phyloP scores from a whole-genome alignment of 2,797 vertebrate genomes.

The Natrix natrix region DNA sequence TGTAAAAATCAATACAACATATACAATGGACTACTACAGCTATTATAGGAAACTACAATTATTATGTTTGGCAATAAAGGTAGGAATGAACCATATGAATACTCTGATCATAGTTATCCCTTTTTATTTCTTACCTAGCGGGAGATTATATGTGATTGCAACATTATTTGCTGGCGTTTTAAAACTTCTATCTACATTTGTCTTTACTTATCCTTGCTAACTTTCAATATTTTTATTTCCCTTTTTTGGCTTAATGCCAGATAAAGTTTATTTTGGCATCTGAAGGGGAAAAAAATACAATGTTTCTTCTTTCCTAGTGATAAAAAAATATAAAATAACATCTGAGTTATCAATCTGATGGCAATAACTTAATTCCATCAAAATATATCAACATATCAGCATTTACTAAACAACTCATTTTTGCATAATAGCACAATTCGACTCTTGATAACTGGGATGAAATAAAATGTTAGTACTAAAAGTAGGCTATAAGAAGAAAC shows the following conservation, averaged over 20 bases:
- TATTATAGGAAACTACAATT: background rate
- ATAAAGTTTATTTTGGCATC: background rate
- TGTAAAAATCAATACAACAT: background rate
- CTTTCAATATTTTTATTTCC: background rate
- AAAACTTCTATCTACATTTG: background rate
- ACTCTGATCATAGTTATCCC: background rate
- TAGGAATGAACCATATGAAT: background rate
- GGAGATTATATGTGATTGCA: background rate
- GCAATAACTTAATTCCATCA: background rate
- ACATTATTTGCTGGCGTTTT: background rate
- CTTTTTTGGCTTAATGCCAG: background rate
- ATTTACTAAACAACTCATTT: background rate
- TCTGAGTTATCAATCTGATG: too few species aligned
- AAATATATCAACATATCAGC: background rate
- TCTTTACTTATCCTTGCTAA: background rate
- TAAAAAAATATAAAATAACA: background rate
- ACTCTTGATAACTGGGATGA: background rate
- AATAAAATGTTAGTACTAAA: background rate
- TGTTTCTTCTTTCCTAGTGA: background rate
- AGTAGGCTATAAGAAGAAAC: background rate
- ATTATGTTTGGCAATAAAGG: background rate
- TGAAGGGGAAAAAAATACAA: background rate
- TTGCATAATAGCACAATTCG: background rate
- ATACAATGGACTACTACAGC: background rate
- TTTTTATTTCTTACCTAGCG: background rate